phyloP scores from a whole-genome alignment of 2,888 invertebrate genomes.

The Rhagonycha fulva region DNA sequence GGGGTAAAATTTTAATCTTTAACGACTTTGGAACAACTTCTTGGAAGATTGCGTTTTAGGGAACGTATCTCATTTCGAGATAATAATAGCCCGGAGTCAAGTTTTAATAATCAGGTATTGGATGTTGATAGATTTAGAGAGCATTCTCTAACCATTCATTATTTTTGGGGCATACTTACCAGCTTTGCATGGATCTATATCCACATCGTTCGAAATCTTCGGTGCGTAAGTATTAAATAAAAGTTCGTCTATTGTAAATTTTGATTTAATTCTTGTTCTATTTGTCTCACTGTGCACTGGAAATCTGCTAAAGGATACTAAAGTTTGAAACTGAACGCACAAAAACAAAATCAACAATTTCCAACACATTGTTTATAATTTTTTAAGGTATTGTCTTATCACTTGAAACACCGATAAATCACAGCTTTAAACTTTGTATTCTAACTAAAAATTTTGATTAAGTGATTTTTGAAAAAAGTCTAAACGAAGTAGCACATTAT shows the following conservation, averaged over 20 bases:
- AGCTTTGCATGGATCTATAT: constrained; percentile 86
- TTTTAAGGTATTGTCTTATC: constrained; percentile 10
- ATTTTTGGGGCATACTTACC: constrained; percentile 62
- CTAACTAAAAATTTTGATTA: neutral
- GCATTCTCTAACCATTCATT: neutral
- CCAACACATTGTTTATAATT: constrained; percentile 10
- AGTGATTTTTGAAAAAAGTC: neutral
- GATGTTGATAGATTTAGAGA: neutral
- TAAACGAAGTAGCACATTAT: constrained; percentile 24
- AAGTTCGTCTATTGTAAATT: constrained; percentile 69
- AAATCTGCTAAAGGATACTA: constrained; percentile 8
- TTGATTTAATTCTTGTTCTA: constrained; percentile 29
- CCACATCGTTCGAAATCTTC: constrained; percentile 74
- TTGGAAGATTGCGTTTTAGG: neutral
- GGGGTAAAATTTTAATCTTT: neutral
- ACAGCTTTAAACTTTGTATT: constrained; percentile 17
- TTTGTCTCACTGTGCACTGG: constrained; percentile 13
- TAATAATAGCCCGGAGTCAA: neutral
- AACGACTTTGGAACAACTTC: neutral
- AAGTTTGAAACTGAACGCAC: constrained; percentile 3
- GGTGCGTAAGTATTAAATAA: constrained; percentile 66
- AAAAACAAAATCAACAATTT: constrained; percentile 16
- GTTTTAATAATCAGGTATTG: neutral
- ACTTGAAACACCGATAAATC: constrained; percentile 21
- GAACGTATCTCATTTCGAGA: neutral